Base-by-base conservation (phyloP, 2,888 invertebrate genomes). In the Morpho achilles region DNA sequence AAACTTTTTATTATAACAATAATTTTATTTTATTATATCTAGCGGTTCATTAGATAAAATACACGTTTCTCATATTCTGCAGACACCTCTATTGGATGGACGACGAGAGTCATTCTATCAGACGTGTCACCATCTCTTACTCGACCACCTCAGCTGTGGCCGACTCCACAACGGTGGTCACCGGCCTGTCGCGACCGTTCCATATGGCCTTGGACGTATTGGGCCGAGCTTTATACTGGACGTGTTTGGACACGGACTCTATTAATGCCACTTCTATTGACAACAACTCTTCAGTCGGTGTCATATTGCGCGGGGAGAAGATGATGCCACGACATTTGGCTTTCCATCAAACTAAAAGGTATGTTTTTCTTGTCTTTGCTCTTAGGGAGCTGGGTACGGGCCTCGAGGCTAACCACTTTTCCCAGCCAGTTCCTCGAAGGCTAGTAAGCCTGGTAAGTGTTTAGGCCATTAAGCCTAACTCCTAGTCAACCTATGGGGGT, bases 161-260 rank as follows among this genome's bases (percentile, higher is more conserved):
- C 0, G 87, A 85, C 62, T 72, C 93, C 3, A 75, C 91, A 0
- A 79, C 88, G 0, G 87, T 94, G 0, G 88, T 96, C 0, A 85
- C 92, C 4, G 92, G 92, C 3, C 91, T 93, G 2, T 79, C 89
- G 0, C 93, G 94, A 59, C 96, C 97, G 0, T 95, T 93, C 73
- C 97, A 98, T 79, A 92, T 98, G 70, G 98, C 95, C 0, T 88
- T 98, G 7, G 98, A 98, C 80, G 94, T 96, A 0, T 91, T 96
- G 42, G 95, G 97, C 0, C 92, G 97, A 10, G 86, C 96, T 1
- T 79, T 99, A 0, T 98, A 97, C 84, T 98, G 98, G 97, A 96
- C 97, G 0, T 97, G 97, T 71, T 91, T 95, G 0, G 92, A 93
- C 63, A 93, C 95, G 7, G 95, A 98, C 77, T 94, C 96, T 0